Percentiles rank a stretch among this genome's conserved stretches.
Evolutionary conservation across 2,797 vertebrate species (phyloP).

Genomic region (Eurystomus glaucurus): DNA sequence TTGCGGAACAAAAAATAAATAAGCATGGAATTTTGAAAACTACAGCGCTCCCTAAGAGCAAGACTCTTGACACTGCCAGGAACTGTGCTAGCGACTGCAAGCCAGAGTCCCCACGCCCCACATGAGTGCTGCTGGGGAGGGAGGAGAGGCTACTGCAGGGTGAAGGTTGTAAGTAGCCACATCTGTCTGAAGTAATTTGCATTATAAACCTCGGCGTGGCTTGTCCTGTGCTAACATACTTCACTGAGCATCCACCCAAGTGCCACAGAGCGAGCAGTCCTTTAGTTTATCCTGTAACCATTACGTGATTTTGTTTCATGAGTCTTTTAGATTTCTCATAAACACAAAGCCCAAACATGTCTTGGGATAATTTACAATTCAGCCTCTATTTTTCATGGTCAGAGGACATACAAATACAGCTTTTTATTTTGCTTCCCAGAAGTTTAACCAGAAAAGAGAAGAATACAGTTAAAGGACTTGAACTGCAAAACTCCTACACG

Average conservation of each 20-base stretch:
- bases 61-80: rapidly evolving
- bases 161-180: background rate
- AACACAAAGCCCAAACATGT: background rate
- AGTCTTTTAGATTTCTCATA: background rate
- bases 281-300: background rate
- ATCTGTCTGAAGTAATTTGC: background rate
- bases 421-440: background rate
- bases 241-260: background rate
- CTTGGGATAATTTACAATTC: background rate
- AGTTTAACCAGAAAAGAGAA: background rate
- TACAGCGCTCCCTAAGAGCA: rapidly evolving
- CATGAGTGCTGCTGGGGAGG: rapidly evolving
- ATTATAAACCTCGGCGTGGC: rapidly evolving
- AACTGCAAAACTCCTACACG: background rate
- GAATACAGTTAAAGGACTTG: background rate
- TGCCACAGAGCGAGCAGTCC: background rate
- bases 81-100: rapidly evolving
- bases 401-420: background rate
- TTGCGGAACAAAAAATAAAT: background rate
- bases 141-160: background rate
- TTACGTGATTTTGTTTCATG: background rate
- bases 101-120: rapidly evolving
- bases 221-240: background rate
- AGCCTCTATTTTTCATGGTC: background rate
- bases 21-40: background rate